Percentiles rank a stretch among this genome's conserved stretches.
Evolutionary conservation across 2,888 invertebrate species (phyloP).

Genomic region (Eugnorisma glareosa): DNA sequence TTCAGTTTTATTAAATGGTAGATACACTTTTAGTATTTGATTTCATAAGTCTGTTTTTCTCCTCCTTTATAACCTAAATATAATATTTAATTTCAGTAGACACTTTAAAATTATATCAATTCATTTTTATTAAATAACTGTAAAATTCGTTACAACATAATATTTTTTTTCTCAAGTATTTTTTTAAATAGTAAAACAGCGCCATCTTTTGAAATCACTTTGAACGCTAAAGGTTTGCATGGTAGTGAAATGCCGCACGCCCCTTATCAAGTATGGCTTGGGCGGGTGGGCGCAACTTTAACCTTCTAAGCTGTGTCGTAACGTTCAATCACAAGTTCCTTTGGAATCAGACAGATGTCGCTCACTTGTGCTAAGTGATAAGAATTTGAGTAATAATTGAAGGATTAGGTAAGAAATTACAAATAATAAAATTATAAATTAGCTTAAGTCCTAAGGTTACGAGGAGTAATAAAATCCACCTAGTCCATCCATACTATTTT

Average conservation of each 20-base stretch:
- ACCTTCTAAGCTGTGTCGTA: not conserved
- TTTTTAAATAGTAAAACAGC: not conserved
- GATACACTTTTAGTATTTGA: not conserved
- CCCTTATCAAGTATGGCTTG: not conserved
- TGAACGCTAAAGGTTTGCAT: not conserved
- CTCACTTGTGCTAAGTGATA: not conserved
- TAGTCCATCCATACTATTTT: not conserved
- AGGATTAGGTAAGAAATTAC: not conserved
- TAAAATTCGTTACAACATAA: no score
- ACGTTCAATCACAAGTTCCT: not conserved
- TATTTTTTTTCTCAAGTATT: not conserved
- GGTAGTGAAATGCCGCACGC: not conserved
- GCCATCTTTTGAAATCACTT: slow-evolving; percentile 46
- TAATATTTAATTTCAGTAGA: not conserved
- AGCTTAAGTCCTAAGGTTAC: not conserved
- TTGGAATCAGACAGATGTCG: slow-evolving; percentile 12
- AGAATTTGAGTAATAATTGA: not conserved
- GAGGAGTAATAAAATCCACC: not conserved
- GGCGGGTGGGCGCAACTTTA: not conserved
- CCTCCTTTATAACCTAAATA: not conserved
- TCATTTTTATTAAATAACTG: no score
- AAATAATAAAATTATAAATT: not conserved
- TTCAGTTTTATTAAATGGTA: slow-evolving; percentile 20
- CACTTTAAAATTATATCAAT: no score
- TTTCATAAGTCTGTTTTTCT: not conserved